phyloP scores from a whole-genome alignment of 2,797 vertebrate species.

The Caiman crocodilus region DNA sequence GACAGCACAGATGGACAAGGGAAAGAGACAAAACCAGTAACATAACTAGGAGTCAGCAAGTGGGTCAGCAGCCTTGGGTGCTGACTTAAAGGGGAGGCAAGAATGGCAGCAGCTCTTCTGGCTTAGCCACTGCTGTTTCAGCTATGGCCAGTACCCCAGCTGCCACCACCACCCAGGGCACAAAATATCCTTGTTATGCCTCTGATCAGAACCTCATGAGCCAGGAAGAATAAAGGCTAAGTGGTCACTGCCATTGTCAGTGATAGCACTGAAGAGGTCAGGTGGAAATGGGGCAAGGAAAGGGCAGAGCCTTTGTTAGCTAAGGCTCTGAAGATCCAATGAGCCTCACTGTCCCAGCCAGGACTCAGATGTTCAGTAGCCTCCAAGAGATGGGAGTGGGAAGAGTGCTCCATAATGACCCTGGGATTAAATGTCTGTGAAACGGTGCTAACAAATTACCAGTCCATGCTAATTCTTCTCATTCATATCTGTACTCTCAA shows the following conservation, averaged over 20 bases:
- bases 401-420: not conserved
- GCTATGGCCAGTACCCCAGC: too few relatives aligned
- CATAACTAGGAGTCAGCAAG: too few relatives aligned
- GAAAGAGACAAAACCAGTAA: too few relatives aligned
- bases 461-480: not conserved
- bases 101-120: too few relatives aligned
- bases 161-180: too few relatives aligned
- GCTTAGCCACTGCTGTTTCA: too few relatives aligned
- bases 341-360: too few relatives aligned
- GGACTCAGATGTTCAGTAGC: fast-evolving
- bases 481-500: not conserved
- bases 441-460: too few relatives aligned
- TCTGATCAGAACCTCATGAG: not conserved
- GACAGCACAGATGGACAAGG: not conserved
- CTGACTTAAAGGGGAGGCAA: too few relatives aligned
- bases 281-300: not conserved
- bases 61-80: too few relatives aligned
- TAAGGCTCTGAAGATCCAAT: not conserved
- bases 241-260: not conserved
- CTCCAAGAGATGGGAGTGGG: not conserved
- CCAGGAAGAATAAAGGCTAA: not conserved
- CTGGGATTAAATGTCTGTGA: too few relatives aligned
- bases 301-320: not conserved
- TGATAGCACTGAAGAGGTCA: not conserved
- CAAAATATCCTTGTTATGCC: too few relatives aligned